Evolutionary conservation across 2,888 invertebrate genomes (phyloP), one percentile per base, ranked within the genome.

Genomic region (Gibbula magus): DNA sequence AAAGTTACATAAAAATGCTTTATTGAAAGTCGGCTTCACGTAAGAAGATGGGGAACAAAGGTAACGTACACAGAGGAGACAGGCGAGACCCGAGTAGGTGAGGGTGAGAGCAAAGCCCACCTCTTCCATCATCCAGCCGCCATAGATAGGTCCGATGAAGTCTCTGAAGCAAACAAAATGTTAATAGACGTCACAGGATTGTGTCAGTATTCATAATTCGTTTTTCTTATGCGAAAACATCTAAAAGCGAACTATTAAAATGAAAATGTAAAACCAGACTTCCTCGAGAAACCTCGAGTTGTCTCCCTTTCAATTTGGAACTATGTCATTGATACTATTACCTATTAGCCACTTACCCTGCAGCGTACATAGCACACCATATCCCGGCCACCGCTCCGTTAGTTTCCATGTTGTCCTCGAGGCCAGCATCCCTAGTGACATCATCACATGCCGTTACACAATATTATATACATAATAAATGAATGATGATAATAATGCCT

Each of bases 1-100:
- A 22, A 5, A 4, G 16, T 52, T 52, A 52, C 8, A 52, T 52
- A 52, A 54, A 20, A 5, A 54, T 18, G 13, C n/a, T 4, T 54
- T 54, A 54, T 16, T 10, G 20, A 16, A 7, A 54, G 20, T 20
- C 20, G 56, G 18, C 25, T 20, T 29, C 89, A 89, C 7, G 88
- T 45, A 13, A 45, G 1, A 13, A 13, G 5, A 1, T 8, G 4
- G 81, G 85, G n/a, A n/a, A 29, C 7, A 20, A 20, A 39, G 8
- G 20, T 4, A 74, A 66, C 77, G 61, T 45, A 77, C 77, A 2
- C 39, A 39, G 5, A 77, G 8, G n/a, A 77, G 1, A 51, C 77
- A 66, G 16, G 66, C 77, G 7, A 61, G 22, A 10, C 61, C 77
- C 4, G 77, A 66, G 61, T 78, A 78, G 20, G 73, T 78, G n/a